These are phyloP conservation scores for Platypus cylindrus DNA, from an alignment of 2,888 invertebrate species.

Conservation along the genomic window DNA sequence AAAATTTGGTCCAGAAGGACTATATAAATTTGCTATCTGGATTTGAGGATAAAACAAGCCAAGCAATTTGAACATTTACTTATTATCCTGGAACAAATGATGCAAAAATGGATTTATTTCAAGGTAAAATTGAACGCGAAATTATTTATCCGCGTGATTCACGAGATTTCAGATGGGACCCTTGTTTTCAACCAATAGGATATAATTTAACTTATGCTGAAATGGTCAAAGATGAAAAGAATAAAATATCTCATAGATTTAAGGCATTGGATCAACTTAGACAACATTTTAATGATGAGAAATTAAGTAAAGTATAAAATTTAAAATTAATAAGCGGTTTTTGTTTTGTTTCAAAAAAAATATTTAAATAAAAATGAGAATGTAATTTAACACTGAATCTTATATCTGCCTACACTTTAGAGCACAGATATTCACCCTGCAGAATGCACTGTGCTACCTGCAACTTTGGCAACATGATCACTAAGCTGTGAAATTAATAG, in stretches of 20 bases:
- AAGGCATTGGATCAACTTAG: conserved; percentile 53
- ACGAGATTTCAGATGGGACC: conserved; percentile 94
- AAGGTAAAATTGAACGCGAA: conserved; percentile 69
- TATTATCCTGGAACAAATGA: conserved; percentile 52
- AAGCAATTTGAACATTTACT: conserved; percentile 88
- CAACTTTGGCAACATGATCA: too few species aligned
- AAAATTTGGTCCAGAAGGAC: conserved; percentile 76
- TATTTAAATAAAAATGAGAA: too few species aligned
- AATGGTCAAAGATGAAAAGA: conserved; percentile 73
- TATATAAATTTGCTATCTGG: conserved; percentile 58
- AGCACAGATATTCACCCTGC: too few species aligned
- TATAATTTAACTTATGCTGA: conserved; percentile 81
- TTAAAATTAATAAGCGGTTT: too few species aligned
- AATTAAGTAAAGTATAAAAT: not conserved
- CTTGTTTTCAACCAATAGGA: conserved; percentile 78
- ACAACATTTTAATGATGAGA: conserved; percentile 19
- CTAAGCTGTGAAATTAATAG: too few species aligned
- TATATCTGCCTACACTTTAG: too few species aligned
- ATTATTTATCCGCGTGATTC: conserved; percentile 83
- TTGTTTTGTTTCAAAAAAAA: too few species aligned
- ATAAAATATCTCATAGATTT: conserved; percentile 85
- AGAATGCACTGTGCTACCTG: too few species aligned
- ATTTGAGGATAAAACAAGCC: conserved; percentile 86
- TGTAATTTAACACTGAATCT: too few species aligned
- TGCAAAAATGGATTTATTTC: conserved; percentile 59